phyloP scores from a whole-genome alignment of 2,888 invertebrate species.

The Macrophya annulata region DNA sequence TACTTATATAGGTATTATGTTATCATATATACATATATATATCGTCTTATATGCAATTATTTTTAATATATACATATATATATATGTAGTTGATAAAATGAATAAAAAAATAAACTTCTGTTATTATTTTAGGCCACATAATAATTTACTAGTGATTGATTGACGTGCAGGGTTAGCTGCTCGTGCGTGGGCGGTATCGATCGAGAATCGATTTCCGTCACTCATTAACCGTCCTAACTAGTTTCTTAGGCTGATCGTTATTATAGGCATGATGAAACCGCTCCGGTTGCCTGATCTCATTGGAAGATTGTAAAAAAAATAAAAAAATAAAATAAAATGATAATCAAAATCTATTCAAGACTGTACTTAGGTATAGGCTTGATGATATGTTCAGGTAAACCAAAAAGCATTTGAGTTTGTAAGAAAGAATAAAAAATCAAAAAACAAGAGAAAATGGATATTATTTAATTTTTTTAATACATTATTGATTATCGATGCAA shows the following conservation, averaged over 20 bases:
- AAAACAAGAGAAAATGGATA: too few relatives aligned
- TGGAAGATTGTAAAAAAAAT: background rate
- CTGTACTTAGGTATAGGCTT: background rate
- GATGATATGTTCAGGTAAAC: too few relatives aligned
- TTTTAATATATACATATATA: too few relatives aligned
- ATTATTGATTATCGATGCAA: too few relatives aligned
- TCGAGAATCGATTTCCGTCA: slow-evolving; percentile 44
- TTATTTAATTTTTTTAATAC: too few relatives aligned
- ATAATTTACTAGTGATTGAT: slow-evolving; percentile 27
- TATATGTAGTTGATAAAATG: too few relatives aligned
- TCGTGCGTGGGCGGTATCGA: slow-evolving; percentile 42
- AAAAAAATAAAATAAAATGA: background rate
- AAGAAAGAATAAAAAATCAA: too few relatives aligned
- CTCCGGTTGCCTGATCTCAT: background rate
- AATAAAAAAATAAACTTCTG: background rate
- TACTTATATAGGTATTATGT: too few relatives aligned
- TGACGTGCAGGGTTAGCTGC: slow-evolving; percentile 35
- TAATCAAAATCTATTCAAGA: background rate
- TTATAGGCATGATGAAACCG: slow-evolving; percentile 17
- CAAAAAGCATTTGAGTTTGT: too few relatives aligned
- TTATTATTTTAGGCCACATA: slow-evolving; percentile 27
- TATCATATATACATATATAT: too few relatives aligned
- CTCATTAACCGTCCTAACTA: slow-evolving; percentile 38
- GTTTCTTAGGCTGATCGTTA: slow-evolving; percentile 24
- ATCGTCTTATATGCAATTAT: too few relatives aligned